Evolutionary conservation across 2,113 vertebrate genomes (phyloP), one percentile per base, ranked within the genome.

Genomic region (Trematocara stigmaticum): DNA sequence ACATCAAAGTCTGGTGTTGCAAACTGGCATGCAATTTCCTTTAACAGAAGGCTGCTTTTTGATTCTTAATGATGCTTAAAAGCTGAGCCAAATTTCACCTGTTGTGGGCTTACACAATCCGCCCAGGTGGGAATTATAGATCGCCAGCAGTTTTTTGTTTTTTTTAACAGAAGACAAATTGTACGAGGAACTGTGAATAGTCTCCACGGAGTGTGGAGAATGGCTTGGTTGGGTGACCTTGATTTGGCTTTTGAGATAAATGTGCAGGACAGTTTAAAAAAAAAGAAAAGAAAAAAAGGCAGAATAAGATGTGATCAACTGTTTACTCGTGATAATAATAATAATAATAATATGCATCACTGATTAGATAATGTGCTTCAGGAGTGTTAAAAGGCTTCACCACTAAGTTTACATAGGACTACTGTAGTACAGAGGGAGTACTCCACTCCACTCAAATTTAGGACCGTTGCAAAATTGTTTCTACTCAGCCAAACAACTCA

Each of bases 31-130:
- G 6, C 16, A 84, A 90, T 91, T 91, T 92, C 89, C 88, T 86
- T 83, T 49, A 87, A 84, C 88, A 86, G 79, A 81, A 86, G 82
- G 85, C 42, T 79, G 78, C 84, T 45, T 89, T 93, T 90, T 87
- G 69, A 84, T 89, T 88, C 90, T 83, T 95, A 94, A 95, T 92
- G 92, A 94, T 84, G 92, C 91, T 92, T 93, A 88, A 71, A 87
- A 90, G 85, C 23, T 80, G 38, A 79, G 84, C 81, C 87, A 83
- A 40, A 85, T 93, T 93, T 91, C 94, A 96, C 94, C 95, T 96
- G 95, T 94, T 95, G 88, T 86, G 89, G 55, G 81, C 57, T 84
- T 85, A 69, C 87, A 91, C 80, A 89, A 90, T 91, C 85, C 29
- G 34, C 78, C 90, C 88, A 90, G 89, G 86, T 93, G 91, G 91